Evolutionary conservation across 2,888 invertebrate species (phyloP).

Genomic region (Parthenolecanium corni): DNA sequence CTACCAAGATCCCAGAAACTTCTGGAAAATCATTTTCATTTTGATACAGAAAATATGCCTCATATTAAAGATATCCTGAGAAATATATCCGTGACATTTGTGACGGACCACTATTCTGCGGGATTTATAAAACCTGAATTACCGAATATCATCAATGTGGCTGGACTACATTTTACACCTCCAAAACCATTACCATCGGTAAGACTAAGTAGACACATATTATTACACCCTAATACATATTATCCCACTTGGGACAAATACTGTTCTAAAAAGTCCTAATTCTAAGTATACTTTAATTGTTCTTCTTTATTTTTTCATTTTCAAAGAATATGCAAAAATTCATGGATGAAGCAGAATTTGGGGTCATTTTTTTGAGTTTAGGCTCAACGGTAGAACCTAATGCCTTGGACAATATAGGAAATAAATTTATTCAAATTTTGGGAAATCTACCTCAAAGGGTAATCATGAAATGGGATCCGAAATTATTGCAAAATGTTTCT

Average conservation of each 20-base stretch:
- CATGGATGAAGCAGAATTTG: constrained; percentile 17
- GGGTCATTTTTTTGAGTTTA: constrained; percentile 29
- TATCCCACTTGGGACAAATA: too few relatives aligned
- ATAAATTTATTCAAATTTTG: constrained; percentile 2
- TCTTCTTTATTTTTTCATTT: too few relatives aligned
- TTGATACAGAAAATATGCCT: not conserved
- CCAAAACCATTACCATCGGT: constrained; percentile 25
- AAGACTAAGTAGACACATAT: too few relatives aligned
- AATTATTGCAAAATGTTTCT: constrained; percentile 15
- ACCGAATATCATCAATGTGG: constrained; percentile 18
- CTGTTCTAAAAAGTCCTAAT: too few relatives aligned
- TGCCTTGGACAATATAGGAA: not conserved
- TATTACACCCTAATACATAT: too few relatives aligned
- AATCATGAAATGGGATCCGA: constrained; percentile 28
- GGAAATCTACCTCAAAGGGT: constrained; percentile 23
- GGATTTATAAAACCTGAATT: constrained; percentile 10
- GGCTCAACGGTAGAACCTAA: constrained; percentile 10
- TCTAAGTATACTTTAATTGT: too few relatives aligned
- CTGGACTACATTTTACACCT: constrained; percentile 27
- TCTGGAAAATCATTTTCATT: constrained; percentile 14
- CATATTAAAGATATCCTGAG: constrained; percentile 21
- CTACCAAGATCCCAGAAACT: not conserved
- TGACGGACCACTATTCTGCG: constrained; percentile 19
- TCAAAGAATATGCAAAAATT: constrained; percentile 12
- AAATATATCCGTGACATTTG: constrained; percentile 26